A percentile compares a stretch with the other conserved stretches of the same genome.
These are phyloP conservation scores for Grantiella picta DNA, from an alignment of 2,113 vertebrate species.

Conservation along the genomic window DNA sequence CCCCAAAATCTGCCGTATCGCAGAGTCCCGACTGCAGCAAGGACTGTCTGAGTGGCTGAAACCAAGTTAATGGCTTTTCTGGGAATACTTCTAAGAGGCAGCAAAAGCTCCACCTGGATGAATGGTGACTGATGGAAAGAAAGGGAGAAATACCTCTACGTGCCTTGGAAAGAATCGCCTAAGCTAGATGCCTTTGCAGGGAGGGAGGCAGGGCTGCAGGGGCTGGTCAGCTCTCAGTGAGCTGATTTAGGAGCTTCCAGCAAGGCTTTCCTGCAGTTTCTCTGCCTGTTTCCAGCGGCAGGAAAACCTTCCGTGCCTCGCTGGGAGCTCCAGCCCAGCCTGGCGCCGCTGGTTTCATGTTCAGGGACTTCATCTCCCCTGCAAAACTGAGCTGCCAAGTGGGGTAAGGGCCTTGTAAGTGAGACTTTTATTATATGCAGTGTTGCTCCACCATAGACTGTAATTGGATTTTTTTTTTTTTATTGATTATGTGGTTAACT, in stretches of 20 bases:
- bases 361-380: not conserved
- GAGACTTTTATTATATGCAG: conserved; percentile 40
- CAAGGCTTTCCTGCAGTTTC: not conserved
- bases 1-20: not conserved
- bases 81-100: not conserved
- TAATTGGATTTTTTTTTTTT: conserved; percentile 64
- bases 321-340: not conserved
- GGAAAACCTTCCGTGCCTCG: not conserved
- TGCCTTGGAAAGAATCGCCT: not conserved
- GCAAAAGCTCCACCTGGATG: not conserved
- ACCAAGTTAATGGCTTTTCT: not conserved
- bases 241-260: not conserved
- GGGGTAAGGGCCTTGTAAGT: conserved; percentile 10
- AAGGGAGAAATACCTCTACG: not conserved
- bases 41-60: not conserved
- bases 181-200: not conserved
- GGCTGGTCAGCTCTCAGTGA: not conserved
- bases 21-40: not conserved
- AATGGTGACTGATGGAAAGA: not conserved
- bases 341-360: not conserved
- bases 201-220: not conserved
- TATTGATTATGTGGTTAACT: conserved; percentile 69
- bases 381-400: not conserved
- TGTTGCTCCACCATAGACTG: conserved; percentile 3
- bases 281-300: not conserved